Evolutionary conservation across 1,140 invertebrate genomes (phyloP).

Genomic region (Acromyrmex heyeri): DNA sequence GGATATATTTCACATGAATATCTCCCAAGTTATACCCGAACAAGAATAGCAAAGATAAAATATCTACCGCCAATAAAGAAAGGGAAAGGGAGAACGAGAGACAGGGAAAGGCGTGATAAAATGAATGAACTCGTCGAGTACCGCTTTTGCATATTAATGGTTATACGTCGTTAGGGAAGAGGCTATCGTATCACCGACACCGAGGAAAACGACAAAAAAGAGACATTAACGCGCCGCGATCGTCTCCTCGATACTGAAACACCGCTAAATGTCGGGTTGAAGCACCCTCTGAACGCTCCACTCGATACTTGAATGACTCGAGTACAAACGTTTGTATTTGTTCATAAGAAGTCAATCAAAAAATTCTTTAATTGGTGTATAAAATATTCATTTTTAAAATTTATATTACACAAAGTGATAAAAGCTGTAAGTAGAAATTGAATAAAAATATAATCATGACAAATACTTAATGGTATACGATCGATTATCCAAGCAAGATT

Average conservation of each 20-base stretch:
- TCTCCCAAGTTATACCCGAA: conserved; percentile 46
- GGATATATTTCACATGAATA: conserved; percentile 56
- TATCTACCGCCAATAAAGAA: conserved; percentile 29
- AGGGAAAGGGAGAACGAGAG: conserved; percentile 41
- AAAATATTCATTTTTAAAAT: not conserved
- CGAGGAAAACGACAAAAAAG: conserved; percentile 53
- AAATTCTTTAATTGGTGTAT: conserved; percentile 20
- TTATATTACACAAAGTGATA: not conserved
- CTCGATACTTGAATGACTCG: conserved; percentile 34
- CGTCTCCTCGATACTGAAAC: conserved; percentile 57
- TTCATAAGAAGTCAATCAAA: not conserved
- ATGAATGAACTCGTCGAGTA: conserved; percentile 57
- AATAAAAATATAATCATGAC: not conserved
- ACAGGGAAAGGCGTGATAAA: conserved; percentile 44
- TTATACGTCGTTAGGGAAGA: conserved; percentile 66
- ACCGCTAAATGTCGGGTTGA: conserved; percentile 55
- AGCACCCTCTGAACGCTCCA: conserved; percentile 48
- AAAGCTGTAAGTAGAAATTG: not conserved
- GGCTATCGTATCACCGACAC: conserved; percentile 47
- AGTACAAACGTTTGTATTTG: not conserved
- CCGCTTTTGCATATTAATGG: conserved; percentile 67
- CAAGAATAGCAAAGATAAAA: conserved; percentile 42
- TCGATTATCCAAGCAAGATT: not conserved
- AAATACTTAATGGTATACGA: not conserved
- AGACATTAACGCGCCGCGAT: conserved; percentile 63